Base-by-base conservation (phyloP, 2,888 invertebrate species). In the Leptinotarsa juncta region DNA sequence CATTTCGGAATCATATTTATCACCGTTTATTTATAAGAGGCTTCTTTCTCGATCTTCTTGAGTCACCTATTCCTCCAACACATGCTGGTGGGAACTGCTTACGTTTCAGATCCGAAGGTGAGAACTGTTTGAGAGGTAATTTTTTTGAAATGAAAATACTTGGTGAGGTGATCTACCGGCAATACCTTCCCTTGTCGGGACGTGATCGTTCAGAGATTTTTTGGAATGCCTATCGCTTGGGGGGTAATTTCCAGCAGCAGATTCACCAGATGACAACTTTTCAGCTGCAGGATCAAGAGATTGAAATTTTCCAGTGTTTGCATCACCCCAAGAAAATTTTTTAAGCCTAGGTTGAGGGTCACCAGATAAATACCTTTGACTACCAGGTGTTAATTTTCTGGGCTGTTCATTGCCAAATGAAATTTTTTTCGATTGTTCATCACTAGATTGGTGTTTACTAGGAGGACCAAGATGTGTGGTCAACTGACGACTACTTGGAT, bases 1-100 rank as follows among this genome's bases (percentile, higher is more conserved):
- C 90, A 97, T 90, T 85, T 97, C 97, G 0, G 96, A 96, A 86
- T 97, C 97, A 84, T 96, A 95, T 0, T 94, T 96, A 0, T 94
- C 94, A 78, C 96, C 96, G 76, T 95, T n/a, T n/a, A n/a, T n/a
- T n/a, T n/a, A n/a, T n/a, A n/a, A n/a, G n/a, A 10, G 73, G 73
- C 71, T 76, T 69, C 70, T 77, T 69, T 70, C 78, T 67, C 49
- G 85, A 79, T 80, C 85, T 86, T 42, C 77, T 79, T 5, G 87
- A 86, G 49, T 84, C 83, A 70, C 82, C 81, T 74, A 78, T 81
- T 18, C 88, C 86, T 48, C 88, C 82, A 23, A 87, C 79, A 82
- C 87, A 88, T 16, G 84, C 73, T 4, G 88, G 88, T 20, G 88
- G 88, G 78, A 88, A 89, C 72, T 89, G 89, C 77, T 87, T 88